Percentiles rank a stretch among this genome's conserved stretches.
phyloP scores from a whole-genome alignment of 2,888 invertebrate species.

The Trichogramma evanescens region DNA sequence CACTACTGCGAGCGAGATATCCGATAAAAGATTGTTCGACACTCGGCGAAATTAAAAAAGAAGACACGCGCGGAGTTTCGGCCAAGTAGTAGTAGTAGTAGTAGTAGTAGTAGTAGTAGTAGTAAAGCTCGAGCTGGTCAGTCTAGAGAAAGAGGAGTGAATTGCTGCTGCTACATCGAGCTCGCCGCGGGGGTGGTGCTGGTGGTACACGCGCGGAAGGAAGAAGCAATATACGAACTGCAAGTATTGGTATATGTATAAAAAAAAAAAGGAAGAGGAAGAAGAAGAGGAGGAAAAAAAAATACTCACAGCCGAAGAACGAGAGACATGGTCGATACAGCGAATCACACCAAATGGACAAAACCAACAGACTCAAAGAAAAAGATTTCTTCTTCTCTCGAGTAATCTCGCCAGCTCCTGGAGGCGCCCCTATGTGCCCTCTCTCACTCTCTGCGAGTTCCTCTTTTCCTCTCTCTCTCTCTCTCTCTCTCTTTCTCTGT shows the following conservation, averaged over 20 bases:
- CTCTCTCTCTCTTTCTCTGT: neutral
- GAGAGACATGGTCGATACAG: slow-evolving; percentile 10
- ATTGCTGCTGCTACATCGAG: no score
- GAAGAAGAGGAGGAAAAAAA: neutral
- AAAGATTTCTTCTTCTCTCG: no score
- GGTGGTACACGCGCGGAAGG: neutral
- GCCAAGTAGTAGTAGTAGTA: no score
- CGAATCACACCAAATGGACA: slow-evolving; percentile 12
- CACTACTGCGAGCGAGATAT: no score
- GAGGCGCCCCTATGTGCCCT: neutral
- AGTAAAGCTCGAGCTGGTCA: no score
- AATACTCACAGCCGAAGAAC: neutral
- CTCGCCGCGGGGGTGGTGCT: no score
- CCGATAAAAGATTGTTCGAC: no score
- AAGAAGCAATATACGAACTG: slow-evolving; percentile 5
- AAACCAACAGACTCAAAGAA: neutral
- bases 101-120: no score
- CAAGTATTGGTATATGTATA: neutral
- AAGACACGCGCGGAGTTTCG: no score
- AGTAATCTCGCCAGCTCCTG: no score
- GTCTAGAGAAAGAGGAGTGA: no score
- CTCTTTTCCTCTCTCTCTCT: neutral
- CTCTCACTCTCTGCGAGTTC: neutral
- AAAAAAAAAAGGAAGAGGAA: neutral
- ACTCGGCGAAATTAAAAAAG: no score